Evolutionary conservation across 2,797 vertebrate species (phyloP).

Genomic region (Hydrolagus colliei): DNA sequence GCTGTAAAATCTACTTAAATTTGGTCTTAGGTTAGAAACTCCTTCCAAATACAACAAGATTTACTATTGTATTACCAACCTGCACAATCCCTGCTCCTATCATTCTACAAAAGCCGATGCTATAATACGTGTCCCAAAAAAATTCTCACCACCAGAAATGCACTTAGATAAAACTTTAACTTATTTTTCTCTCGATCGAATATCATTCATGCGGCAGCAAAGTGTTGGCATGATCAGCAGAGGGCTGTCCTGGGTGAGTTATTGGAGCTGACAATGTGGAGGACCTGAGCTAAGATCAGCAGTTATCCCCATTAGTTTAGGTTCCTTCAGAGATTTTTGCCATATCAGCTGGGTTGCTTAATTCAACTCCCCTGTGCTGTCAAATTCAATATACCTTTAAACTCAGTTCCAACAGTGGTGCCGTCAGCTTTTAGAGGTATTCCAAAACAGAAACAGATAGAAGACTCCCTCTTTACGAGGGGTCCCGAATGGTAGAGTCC

Average conservation of each 20-base stretch:
- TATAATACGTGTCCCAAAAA: too few species aligned
- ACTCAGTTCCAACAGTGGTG: not conserved
- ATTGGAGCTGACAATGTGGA: slow-evolving; percentile 10
- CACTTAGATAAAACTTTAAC: not conserved
- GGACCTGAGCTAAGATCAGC: slow-evolving; percentile 7
- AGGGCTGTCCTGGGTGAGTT: slow-evolving; percentile 17
- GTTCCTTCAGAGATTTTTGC: slow-evolving; percentile 14
- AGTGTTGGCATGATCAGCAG: slow-evolving; percentile 13
- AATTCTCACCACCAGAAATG: too few species aligned
- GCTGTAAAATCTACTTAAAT: too few species aligned
- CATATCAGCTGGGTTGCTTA: slow-evolving; percentile 6
- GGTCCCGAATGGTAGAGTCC: too few species aligned
- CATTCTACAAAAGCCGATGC: too few species aligned
- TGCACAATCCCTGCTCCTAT: too few species aligned
- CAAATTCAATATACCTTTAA: not conserved
- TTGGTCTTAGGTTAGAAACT: too few species aligned
- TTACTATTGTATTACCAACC: too few species aligned
- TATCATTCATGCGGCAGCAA: slow-evolving; percentile 2
- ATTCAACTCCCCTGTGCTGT: not conserved
- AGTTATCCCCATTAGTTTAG: not conserved
- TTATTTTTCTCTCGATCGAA: slow-evolving; percentile 22
- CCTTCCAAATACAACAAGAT: too few species aligned
- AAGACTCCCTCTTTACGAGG: too few species aligned
- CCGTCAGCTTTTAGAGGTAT: not conserved
- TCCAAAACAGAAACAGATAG: not conserved